Percentiles rank a stretch among this genome's conserved stretches.
Evolutionary conservation across 1,140 invertebrate genomes (phyloP).

Genomic region (Aphaenogaster rudis): DNA sequence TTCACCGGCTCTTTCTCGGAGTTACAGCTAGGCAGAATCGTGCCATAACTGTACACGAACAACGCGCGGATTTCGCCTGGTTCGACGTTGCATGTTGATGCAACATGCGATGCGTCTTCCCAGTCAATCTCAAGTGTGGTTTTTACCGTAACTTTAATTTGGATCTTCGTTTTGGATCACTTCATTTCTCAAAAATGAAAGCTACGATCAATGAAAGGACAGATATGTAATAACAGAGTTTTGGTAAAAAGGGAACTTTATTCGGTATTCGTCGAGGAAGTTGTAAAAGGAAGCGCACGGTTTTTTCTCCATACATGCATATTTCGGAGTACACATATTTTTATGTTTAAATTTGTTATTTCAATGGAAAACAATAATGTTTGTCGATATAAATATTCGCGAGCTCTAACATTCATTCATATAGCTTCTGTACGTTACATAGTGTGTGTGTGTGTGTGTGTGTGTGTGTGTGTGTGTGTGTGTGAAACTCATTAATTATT

Average conservation of each 20-base stretch:
- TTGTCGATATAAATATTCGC: background rate
- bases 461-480: too few relatives aligned
- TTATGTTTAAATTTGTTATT: constrained; percentile 9
- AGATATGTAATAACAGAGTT: background rate
- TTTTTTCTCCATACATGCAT: background rate
- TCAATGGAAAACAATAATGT: background rate
- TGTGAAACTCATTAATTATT: too few relatives aligned
- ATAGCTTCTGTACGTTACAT: background rate
- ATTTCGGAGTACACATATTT: background rate
- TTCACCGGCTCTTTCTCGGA: constrained; percentile 51
- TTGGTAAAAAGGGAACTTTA: background rate
- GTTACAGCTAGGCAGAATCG: constrained; percentile 55
- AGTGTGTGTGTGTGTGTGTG: too few relatives aligned
- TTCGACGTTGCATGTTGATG: constrained; percentile 38
- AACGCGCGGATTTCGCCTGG: constrained; percentile 39
- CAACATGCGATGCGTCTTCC: constrained; percentile 20
- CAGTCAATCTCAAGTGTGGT: background rate
- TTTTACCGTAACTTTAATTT: background rate
- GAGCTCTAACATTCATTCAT: background rate
- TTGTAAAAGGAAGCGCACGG: background rate
- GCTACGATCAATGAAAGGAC: background rate
- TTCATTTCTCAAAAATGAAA: background rate
- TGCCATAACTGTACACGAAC: constrained; percentile 63
- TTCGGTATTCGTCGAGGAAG: background rate
- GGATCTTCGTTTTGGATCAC: background rate